phyloP scores from a whole-genome alignment of 2,888 invertebrate genomes.

The Drosophila anomalata region DNA sequence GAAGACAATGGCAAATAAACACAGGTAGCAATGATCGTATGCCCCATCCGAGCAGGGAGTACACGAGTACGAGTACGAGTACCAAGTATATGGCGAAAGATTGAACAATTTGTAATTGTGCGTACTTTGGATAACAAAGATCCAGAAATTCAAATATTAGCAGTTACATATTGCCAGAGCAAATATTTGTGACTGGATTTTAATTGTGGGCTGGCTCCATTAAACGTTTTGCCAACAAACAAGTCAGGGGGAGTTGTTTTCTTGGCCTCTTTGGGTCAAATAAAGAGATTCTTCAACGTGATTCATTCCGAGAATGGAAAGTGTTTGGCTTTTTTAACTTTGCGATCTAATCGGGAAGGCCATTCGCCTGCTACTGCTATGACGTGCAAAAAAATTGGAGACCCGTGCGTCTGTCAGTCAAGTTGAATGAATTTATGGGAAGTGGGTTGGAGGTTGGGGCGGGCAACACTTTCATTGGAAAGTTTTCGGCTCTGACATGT shows the following conservation, averaged over 20 bases:
- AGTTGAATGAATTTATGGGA: conserved; percentile 73
- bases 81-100: conserved; percentile 43
- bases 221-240: conserved; percentile 41
- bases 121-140: conserved; percentile 48
- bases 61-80: background rate
- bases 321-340: conserved; percentile 48
- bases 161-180: conserved; percentile 59
- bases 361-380: conserved; percentile 33
- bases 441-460: conserved; percentile 36
- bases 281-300: conserved; percentile 49
- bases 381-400: conserved; percentile 66
- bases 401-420: conserved; percentile 53
- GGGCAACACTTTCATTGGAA: conserved; percentile 64
- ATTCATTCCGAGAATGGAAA: conserved; percentile 43
- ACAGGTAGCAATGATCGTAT: conserved; percentile 63
- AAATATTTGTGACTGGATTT: conserved; percentile 57
- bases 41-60: conserved; percentile 9
- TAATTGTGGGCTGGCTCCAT: conserved; percentile 44
- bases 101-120: conserved; percentile 79
- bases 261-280: conserved; percentile 56
- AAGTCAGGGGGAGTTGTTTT: conserved; percentile 36
- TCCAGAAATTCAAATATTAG: conserved; percentile 63
- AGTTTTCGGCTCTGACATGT: conserved; percentile 45
- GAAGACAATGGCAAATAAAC: conserved; percentile 65
- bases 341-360: conserved; percentile 48